Evolutionary conservation across 2,113 vertebrate genomes (phyloP).

Genomic region (Elanoides forficatus): DNA sequence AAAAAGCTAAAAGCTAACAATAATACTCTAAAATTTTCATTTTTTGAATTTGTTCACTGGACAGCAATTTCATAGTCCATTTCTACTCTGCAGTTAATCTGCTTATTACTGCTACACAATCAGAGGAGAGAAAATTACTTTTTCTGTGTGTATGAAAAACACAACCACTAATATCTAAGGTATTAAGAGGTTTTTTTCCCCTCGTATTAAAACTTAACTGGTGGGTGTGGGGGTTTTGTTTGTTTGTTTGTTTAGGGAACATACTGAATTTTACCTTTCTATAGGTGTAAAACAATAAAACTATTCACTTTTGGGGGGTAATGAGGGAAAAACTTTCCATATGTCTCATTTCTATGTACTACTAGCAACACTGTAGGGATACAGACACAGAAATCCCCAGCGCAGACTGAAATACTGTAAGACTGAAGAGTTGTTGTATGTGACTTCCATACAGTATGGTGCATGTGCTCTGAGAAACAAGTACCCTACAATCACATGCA

Average conservation of each 20-base stretch:
- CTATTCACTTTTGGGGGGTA: neutral
- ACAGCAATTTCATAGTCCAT: neutral
- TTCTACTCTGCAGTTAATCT: neutral
- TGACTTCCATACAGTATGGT: neutral
- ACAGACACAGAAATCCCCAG: neutral
- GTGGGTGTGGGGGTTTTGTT: neutral
- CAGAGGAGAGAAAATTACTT: neutral
- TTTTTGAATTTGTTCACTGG: neutral
- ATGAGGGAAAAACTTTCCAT: neutral
- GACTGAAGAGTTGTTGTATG: neutral
- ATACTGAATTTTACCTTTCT: neutral
- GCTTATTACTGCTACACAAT: neutral
- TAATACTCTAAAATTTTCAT: neutral
- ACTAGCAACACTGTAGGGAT: neutral
- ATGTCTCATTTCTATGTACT: neutral
- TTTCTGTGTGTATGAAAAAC: neutral
- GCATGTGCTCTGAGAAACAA: neutral
- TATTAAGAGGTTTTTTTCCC: accelerated
- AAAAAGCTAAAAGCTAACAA: neutral
- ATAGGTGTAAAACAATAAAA: neutral
- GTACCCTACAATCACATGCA: neutral
- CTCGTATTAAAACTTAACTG: neutral
- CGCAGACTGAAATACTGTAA: neutral
- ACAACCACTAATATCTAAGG: neutral
- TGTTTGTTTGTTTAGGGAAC: neutral